Evolutionary conservation across 2,888 invertebrate species (phyloP).

Genomic region (Tribolium freemani): DNA sequence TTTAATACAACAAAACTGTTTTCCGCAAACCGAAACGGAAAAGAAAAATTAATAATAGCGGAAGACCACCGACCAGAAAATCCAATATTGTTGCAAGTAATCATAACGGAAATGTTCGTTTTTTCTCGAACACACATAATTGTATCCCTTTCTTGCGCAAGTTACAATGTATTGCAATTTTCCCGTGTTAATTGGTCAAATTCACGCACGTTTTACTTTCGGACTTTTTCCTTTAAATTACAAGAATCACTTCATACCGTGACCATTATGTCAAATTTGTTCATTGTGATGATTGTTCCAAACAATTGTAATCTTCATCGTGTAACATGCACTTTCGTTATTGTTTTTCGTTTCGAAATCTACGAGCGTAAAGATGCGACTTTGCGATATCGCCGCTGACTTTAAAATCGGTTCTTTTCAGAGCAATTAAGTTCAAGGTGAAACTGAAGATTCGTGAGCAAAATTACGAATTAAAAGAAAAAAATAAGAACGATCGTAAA

Average conservation of each 20-base stretch:
- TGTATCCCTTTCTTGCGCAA: background rate
- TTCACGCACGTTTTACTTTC: background rate
- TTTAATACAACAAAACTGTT: background rate
- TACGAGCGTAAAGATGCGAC: slow-evolving; percentile 38
- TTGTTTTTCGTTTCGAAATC: slow-evolving; percentile 41
- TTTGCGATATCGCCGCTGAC: slow-evolving; percentile 5
- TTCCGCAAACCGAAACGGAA: background rate
- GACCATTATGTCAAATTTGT: slow-evolving; percentile 30
- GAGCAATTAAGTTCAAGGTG: slow-evolving; percentile 42
- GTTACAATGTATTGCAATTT: background rate
- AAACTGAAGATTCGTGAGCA: slow-evolving; percentile 12
- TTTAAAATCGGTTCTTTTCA: slow-evolving; percentile 7
- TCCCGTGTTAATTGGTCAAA: background rate
- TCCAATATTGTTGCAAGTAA: background rate
- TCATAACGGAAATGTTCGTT: background rate
- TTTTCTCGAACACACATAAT: background rate
- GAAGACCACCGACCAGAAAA: background rate
- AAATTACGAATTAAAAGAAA: slow-evolving; percentile 1
- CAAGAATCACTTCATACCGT: slow-evolving; percentile 1
- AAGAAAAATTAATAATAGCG: background rate
- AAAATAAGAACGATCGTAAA: background rate
- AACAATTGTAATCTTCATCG: slow-evolving; percentile 30
- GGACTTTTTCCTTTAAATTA: background rate
- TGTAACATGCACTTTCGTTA: slow-evolving; percentile 38
- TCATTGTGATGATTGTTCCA: slow-evolving; percentile 27